These are phyloP conservation scores for Tryphoninae sp. DNA, from an alignment of 2,888 invertebrate genomes.

Conservation along the genomic window DNA sequence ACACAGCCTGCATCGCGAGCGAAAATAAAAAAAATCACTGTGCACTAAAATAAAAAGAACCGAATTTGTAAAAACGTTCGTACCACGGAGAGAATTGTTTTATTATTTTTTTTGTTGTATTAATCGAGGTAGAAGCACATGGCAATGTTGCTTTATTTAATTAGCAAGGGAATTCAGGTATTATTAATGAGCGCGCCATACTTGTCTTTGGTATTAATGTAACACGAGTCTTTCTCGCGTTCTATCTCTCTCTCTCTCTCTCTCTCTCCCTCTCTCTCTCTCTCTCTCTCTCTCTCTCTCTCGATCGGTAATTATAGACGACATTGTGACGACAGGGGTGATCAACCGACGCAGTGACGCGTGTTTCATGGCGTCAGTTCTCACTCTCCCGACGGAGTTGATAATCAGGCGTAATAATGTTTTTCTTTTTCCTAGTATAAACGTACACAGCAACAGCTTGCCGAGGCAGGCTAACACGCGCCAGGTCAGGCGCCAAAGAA, in stretches of 20 bases:
- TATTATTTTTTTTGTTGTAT: too few species aligned
- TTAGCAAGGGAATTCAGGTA: conserved; percentile 41
- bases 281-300: conserved; percentile 59
- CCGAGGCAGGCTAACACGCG: not conserved
- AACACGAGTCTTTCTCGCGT: conserved; percentile 49
- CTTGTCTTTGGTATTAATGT: conserved; percentile 54
- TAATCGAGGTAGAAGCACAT: conserved; percentile 65
- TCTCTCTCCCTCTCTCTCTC: conserved; percentile 60
- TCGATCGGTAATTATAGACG: conserved; percentile 75
- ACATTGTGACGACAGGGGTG: conserved; percentile 72
- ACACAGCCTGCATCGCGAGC: conserved; percentile 15
- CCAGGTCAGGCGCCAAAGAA: conserved; percentile 46
- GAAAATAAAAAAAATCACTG: not conserved
- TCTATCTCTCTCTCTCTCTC: conserved; percentile 11
- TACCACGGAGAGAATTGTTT: too few species aligned
- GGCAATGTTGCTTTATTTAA: conserved; percentile 58
- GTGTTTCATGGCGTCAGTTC: conserved; percentile 75
- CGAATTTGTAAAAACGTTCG: too few species aligned
- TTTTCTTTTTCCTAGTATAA: not conserved
- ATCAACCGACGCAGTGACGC: conserved; percentile 72
- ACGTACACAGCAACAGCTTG: not conserved
- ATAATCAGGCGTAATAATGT: conserved; percentile 13
- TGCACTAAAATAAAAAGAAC: not conserved
- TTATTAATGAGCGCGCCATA: conserved; percentile 60
- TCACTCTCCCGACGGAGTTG: conserved; percentile 37